phyloP scores from a whole-genome alignment of 2,888 invertebrate genomes.

The Nebria brevicollis region DNA sequence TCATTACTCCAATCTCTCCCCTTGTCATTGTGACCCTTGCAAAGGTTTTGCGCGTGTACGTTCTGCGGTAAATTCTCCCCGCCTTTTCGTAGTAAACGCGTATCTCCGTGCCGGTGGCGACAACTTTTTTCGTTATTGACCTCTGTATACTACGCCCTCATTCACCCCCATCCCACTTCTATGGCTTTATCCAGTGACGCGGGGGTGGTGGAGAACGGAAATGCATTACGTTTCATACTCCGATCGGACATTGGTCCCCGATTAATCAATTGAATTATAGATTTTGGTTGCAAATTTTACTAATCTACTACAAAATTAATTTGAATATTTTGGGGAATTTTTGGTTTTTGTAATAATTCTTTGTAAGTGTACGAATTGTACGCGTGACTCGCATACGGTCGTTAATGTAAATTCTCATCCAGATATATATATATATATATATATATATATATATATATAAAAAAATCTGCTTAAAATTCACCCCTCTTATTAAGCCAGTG shows the following conservation, averaged over 20 bases:
- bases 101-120: constrained; percentile 7
- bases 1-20: background rate
- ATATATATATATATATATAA: constrained; percentile 52
- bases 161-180: background rate
- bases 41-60: constrained; percentile 3
- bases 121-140: constrained; percentile 11
- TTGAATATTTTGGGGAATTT: no score
- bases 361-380: background rate
- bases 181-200: background rate
- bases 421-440: constrained; percentile 36
- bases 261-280: constrained; percentile 32
- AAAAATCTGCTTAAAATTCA: constrained; percentile 54
- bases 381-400: constrained; percentile 46
- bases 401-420: constrained; percentile 54
- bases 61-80: constrained; percentile 14
- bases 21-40: background rate
- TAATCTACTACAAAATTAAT: background rate
- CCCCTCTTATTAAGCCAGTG: constrained; percentile 48
- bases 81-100: constrained; percentile 16
- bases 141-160: constrained; percentile 9
- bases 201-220: background rate
- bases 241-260: constrained; percentile 24
- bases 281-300: constrained; percentile 6
- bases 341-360: no score
- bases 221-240: constrained; percentile 19